Evolutionary conservation across 2,113 vertebrate species (phyloP).

Genomic region (Sclerurus mexicanus): DNA sequence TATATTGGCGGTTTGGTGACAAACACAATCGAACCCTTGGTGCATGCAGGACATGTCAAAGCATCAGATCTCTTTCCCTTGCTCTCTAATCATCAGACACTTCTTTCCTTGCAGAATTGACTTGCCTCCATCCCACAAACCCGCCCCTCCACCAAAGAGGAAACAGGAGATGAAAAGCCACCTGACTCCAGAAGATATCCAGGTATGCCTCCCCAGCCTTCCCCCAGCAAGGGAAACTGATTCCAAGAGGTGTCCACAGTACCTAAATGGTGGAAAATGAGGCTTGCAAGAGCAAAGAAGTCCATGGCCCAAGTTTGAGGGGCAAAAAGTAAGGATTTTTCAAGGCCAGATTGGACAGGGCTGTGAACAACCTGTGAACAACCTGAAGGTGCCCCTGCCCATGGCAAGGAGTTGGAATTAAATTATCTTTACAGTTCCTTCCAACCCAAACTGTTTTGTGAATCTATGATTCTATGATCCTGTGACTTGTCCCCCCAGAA

Average conservation of each 20-base stretch:
- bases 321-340: neutral
- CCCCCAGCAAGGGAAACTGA: neutral
- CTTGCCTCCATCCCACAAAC: slow-evolving; percentile 84
- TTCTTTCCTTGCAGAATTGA: slow-evolving; percentile 80
- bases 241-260: accelerated
- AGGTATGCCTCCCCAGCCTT: slow-evolving; percentile 71
- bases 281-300: neutral
- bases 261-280: neutral
- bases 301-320: neutral
- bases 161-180: slow-evolving; percentile 84
- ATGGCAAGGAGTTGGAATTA: neutral
- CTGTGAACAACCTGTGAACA: neutral
- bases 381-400: neutral
- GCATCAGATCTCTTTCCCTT: neutral
- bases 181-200: slow-evolving; percentile 86
- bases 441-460: neutral
- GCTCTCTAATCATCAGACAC: neutral
- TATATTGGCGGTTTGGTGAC: neutral
- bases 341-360: neutral
- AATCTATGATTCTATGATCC: neutral
- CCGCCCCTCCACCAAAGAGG: slow-evolving; percentile 82
- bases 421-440: neutral
- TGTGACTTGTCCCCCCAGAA: neutral
- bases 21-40: neutral
- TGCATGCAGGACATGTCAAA: neutral